Conservation (phyloP, 2,113 vertebrate genomes). For the Garra rufa region DNA sequence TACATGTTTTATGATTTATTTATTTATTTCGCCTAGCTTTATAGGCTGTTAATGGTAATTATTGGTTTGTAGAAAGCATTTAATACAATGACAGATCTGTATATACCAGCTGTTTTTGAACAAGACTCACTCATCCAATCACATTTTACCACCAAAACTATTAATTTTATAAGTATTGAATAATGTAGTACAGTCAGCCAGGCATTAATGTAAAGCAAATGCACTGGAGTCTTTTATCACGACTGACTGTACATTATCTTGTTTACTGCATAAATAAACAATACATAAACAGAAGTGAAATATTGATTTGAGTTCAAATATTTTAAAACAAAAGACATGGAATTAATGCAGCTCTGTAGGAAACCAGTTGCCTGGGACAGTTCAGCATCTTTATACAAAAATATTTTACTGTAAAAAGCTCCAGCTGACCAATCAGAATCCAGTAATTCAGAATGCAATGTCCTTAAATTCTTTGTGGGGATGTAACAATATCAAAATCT, state of each 20-base stretch:
- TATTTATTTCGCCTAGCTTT: no score
- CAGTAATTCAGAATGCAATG: neutral
- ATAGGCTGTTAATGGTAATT: no score
- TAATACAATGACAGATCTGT: neutral
- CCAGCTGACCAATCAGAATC: neutral
- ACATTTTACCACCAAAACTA: neutral
- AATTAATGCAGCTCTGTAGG: neutral
- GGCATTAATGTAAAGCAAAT: neutral
- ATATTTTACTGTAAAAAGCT: neutral
- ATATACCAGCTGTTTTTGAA: neutral
- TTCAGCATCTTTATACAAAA: neutral
- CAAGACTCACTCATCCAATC: neutral
- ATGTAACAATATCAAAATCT: no score
- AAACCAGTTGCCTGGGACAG: neutral
- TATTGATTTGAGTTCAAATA: neutral
- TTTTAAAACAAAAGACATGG: neutral
- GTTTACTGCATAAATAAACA: neutral
- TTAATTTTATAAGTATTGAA: neutral
- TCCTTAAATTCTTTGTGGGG: no score
- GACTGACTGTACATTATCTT: neutral
- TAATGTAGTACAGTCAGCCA: neutral
- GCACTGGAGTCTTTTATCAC: neutral
- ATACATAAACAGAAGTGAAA: neutral
- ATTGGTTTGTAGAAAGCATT: neutral
- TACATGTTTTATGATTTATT: no score